Base-by-base conservation (phyloP, 2,888 invertebrate species). In the Halocaridina rubra region DNA sequence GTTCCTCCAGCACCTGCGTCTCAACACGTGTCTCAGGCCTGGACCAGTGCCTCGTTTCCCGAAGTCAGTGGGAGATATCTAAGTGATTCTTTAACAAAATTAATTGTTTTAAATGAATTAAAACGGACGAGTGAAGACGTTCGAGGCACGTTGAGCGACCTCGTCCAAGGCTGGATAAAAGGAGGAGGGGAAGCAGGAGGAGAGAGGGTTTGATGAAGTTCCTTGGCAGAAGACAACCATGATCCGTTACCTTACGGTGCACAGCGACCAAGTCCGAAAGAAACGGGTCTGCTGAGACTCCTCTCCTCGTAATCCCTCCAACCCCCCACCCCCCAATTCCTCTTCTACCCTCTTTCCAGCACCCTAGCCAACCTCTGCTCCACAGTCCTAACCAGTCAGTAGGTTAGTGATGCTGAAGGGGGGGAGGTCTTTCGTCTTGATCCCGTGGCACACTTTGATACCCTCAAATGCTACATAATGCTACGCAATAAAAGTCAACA, bases 201-300 rank as follows among this genome's bases (percentile, higher is more conserved):
- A 53, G 53, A n/a, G n/a, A n/a, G n/a, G n/a, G n/a, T n/a, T n/a
- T n/a, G n/a, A n/a, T n/a, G n/a, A n/a, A n/a, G n/a, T n/a, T n/a
- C n/a, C n/a, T n/a, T n/a, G n/a, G n/a, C 16, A 53, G 53, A 53
- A 53, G 53, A 16, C 81, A 76, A 69, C 75, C 24, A 57, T 19
- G 76, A 69, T 27, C 81, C 81, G 81, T 81, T 81, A 81, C 81
- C 33, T 81, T 81, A 81, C 81, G 81, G 81, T 81, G 81, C 57
- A 46, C 69, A 39, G 81, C 81, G 46, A 75, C 81, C 67, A 81
- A 67, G 72, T 57, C 81, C 67, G 76, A 46, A n/a, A 46, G 16
- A 10, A 53, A 53, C 53, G 53, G 53, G 53, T 53, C 19, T 53
- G 0, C n/a, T n/a, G n/a, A 19, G 53, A 16, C n/a, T 16, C 19